Conservation (phyloP, 2,113 vertebrate species). For the Daboia siamensis region DNA sequence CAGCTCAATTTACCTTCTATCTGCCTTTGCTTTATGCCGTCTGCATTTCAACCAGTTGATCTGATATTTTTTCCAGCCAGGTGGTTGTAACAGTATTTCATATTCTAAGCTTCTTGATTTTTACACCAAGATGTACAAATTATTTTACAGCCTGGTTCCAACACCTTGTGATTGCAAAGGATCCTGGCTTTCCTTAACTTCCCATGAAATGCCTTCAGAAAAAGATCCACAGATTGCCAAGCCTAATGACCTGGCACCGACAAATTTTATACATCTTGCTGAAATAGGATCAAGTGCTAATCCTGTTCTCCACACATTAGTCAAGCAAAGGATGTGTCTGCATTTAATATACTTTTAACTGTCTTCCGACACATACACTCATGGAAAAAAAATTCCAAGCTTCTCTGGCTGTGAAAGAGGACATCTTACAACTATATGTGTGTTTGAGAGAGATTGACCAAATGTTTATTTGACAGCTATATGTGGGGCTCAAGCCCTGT, state of each 20-base stretch:
- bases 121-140: not conserved
- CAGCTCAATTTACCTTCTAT: not conserved
- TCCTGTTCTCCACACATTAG: slow-evolving; percentile 38
- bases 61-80: not conserved
- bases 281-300: slow-evolving; percentile 36
- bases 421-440: not conserved
- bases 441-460: slow-evolving; percentile 13
- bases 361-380: not conserved
- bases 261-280: not conserved
- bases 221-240: not conserved
- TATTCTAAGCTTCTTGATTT: not conserved
- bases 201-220: not conserved
- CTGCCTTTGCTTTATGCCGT: not conserved
- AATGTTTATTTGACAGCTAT: slow-evolving; percentile 13
- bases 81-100: not conserved
- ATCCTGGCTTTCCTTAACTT: not conserved
- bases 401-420: not conserved
- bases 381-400: fast-evolving
- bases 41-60: not conserved
- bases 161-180: fast-evolving
- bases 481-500: not conserved
- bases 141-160: not conserved
- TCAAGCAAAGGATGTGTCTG: slow-evolving; percentile 8
- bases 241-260: not conserved
- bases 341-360: not conserved